phyloP scores from a whole-genome alignment of 2,113 vertebrate species.

The Eubucco bourcierii region DNA sequence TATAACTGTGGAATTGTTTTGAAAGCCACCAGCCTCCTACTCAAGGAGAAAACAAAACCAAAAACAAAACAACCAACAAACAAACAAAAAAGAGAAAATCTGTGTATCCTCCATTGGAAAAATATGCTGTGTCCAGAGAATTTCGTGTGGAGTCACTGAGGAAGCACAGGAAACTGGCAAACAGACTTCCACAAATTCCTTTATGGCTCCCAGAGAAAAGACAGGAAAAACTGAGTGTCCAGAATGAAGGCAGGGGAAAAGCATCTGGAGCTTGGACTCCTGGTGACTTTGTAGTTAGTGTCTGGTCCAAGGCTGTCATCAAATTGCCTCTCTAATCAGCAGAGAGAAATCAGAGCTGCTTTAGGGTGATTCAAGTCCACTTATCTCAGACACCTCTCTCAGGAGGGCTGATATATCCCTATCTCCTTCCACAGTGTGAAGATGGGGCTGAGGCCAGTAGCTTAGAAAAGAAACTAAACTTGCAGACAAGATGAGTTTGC shows the following conservation, averaged over 20 bases:
- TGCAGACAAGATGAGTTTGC: not conserved
- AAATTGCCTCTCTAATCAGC: constrained; percentile 32
- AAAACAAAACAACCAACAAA: no score
- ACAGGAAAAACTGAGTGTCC: not conserved
- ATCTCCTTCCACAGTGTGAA: constrained; percentile 21
- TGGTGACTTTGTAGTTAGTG: not conserved
- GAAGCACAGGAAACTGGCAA: not conserved
- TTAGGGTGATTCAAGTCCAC: constrained; percentile 17
- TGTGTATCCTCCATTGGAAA: not conserved
- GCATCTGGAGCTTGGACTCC: not conserved
- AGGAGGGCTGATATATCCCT: constrained; percentile 30
- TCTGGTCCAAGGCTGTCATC: constrained; percentile 23
- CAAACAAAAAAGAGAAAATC: not conserved
- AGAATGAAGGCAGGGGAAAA: not conserved
- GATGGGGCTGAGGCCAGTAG: constrained; percentile 28
- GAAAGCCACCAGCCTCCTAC: not conserved
- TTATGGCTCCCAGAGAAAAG: not conserved
- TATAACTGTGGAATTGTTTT: not conserved
- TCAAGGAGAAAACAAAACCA: no score
- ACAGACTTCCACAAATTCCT: not conserved
- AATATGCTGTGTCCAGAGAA: not conserved
- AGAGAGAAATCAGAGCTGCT: constrained; percentile 44
- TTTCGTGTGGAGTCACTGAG: not conserved
- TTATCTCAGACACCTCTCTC: constrained; percentile 56
- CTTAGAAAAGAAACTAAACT: not conserved